Percentiles rank a stretch among this genome's conserved stretches.
Conservation (phyloP, 1,140 invertebrate species). For the Anagrus nilaparvatae region DNA sequence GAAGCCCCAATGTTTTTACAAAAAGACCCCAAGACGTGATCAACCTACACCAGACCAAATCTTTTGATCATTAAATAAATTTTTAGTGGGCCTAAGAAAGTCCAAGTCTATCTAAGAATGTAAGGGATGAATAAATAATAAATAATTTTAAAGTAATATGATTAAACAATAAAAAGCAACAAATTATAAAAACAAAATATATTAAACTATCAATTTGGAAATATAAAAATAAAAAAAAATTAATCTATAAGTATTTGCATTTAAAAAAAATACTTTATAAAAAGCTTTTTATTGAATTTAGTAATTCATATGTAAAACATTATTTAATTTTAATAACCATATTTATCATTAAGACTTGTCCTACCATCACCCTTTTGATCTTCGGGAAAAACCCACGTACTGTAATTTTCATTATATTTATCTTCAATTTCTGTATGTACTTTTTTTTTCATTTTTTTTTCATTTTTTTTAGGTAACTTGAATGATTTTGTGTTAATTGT, state of each 20-base stretch:
- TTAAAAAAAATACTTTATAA: not conserved
- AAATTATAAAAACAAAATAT: not conserved
- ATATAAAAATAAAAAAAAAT: not conserved
- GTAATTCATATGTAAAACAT: constrained; percentile 9
- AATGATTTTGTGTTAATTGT: no score
- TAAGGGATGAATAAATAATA: no score
- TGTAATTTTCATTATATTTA: constrained; percentile 51
- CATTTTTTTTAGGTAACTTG: no score
- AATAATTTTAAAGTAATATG: no score
- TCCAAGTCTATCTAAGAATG: no score
- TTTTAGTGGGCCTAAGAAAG: no score
- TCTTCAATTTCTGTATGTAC: constrained; percentile 44
- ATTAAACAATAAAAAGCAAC: not conserved
- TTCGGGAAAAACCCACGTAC: constrained; percentile 65
- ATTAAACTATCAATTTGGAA: not conserved
- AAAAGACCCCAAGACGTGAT: no score
- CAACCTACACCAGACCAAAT: no score
- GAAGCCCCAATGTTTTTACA: no score
- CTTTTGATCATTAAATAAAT: no score
- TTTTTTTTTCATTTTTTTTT: constrained; percentile 30
- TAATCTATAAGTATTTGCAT: not conserved
- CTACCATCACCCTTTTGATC: constrained; percentile 70
- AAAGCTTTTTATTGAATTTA: not conserved
- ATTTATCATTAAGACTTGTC: constrained; percentile 72
- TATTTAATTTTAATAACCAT: constrained; percentile 55